phyloP scores from a whole-genome alignment of 2,888 invertebrate genomes.

The Sthenelais limicola region DNA sequence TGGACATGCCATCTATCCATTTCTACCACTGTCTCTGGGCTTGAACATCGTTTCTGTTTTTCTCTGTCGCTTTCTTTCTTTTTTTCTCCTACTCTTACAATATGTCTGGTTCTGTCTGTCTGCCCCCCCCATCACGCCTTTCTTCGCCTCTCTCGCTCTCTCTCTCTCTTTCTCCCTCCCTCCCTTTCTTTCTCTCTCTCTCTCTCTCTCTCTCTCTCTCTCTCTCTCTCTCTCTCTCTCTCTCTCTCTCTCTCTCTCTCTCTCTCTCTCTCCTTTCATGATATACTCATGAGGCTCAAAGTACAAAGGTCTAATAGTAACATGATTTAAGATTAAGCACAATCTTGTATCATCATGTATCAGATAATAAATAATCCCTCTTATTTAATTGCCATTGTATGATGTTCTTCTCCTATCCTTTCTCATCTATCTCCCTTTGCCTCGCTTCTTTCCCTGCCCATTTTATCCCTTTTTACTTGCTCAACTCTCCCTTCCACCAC shows the following conservation, averaged over 20 bases:
- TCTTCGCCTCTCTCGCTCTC: background rate
- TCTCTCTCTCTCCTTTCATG: no score
- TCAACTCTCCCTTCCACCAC: background rate
- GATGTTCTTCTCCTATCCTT: background rate
- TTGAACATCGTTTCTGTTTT: no score
- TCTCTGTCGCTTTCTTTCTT: no score
- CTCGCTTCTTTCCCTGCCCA: background rate
- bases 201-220: background rate
- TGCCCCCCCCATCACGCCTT: background rate
- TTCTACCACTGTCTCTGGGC: no score
- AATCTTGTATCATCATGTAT: no score
- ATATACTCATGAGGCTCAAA: no score
- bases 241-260: background rate
- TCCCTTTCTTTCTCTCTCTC: background rate
- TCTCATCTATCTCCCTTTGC: background rate
- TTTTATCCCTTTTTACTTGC: background rate
- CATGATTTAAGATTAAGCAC: no score
- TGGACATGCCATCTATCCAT: no score
- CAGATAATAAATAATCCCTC: no score
- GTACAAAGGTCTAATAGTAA: no score
- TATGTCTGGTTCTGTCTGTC: slow-evolving; percentile 3
- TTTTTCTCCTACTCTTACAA: no score
- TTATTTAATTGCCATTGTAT: no score
- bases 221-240: background rate
- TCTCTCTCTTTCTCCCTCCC: slow-evolving; percentile 1